phyloP scores from a whole-genome alignment of 2,888 invertebrate species.

The Vannuccia rotundouncinata region DNA sequence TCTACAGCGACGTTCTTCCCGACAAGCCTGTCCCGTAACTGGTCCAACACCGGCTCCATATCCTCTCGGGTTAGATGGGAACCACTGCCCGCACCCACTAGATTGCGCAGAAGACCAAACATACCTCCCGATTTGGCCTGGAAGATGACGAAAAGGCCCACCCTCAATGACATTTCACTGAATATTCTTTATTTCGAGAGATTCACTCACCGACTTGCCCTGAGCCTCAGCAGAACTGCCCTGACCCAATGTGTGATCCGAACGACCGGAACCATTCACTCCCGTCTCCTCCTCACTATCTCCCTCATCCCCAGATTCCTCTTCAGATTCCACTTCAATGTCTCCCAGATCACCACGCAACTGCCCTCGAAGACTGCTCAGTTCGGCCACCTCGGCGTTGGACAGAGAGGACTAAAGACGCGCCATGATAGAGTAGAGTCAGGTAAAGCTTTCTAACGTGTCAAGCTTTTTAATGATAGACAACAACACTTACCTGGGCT shows the following conservation, averaged over 20 bases:
- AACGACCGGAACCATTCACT: background rate
- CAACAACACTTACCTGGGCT: background rate
- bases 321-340: conserved; percentile 54
- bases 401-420: background rate
- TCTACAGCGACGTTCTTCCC: conserved; percentile 94
- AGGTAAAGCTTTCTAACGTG: no score
- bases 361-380: conserved; percentile 46
- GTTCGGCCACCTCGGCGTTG: conserved; percentile 25
- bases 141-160: background rate
- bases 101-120: conserved; percentile 1
- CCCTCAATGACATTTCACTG: no score
- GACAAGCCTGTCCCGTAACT: conserved; percentile 88
- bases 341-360: conserved; percentile 56
- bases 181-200: no score
- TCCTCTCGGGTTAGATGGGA: conserved; percentile 66
- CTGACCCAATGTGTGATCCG: background rate
- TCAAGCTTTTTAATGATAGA: no score
- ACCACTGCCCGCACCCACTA: conserved; percentile 28
- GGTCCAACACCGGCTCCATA: conserved; percentile 79
- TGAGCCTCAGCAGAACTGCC: no score
- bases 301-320: conserved; percentile 48
- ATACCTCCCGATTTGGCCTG: conserved; percentile 18
- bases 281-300: conserved; percentile 43
- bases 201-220: background rate
- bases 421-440: background rate